Percentiles rank a stretch among this genome's conserved stretches.
These are phyloP conservation scores for Eunapius fragilis DNA, from an alignment of 37 sponge, comb jelly and placozoan species.

Conservation along the genomic window DNA sequence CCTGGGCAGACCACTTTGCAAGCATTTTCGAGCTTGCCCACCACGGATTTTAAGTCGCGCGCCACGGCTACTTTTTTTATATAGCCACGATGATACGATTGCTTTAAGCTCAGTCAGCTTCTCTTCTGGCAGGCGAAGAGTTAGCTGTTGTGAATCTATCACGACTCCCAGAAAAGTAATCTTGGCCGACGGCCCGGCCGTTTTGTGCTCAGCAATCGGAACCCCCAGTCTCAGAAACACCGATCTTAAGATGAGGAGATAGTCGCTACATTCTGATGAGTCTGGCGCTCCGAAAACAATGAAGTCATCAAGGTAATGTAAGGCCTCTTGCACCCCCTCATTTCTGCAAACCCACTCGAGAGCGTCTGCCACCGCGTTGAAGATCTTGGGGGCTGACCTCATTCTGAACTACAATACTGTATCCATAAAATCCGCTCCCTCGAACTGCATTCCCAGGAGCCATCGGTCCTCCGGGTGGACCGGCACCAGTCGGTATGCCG, in stretches of 20 bases:
- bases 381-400: slow-evolving; percentile 27
- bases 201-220: slow-evolving; percentile 30
- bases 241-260: not conserved
- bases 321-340: not conserved
- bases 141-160: not conserved
- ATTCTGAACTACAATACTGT: slow-evolving; percentile 22
- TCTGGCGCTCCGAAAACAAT: slow-evolving; percentile 8
- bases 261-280: not conserved
- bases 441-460: not conserved
- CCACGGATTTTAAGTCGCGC: slow-evolving; percentile 11
- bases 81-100: not conserved
- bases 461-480: not conserved
- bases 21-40: slow-evolving; percentile 18
- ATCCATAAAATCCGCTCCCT: not conserved
- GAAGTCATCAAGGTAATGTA: slow-evolving; percentile 51
- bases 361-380: slow-evolving; percentile 39
- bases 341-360: slow-evolving; percentile 10
- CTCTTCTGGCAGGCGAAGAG: slow-evolving; percentile 9
- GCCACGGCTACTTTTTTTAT: not conserved
- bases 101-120: slow-evolving; percentile 20
- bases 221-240: not conserved
- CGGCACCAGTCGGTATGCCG: not conserved
- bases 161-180: slow-evolving; percentile 12
- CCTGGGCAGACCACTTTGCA: slow-evolving; percentile 29
- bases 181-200: slow-evolving; percentile 9